Evolutionary conservation across 1,140 invertebrate species (phyloP).

Genomic region (Drosophila elegans): DNA sequence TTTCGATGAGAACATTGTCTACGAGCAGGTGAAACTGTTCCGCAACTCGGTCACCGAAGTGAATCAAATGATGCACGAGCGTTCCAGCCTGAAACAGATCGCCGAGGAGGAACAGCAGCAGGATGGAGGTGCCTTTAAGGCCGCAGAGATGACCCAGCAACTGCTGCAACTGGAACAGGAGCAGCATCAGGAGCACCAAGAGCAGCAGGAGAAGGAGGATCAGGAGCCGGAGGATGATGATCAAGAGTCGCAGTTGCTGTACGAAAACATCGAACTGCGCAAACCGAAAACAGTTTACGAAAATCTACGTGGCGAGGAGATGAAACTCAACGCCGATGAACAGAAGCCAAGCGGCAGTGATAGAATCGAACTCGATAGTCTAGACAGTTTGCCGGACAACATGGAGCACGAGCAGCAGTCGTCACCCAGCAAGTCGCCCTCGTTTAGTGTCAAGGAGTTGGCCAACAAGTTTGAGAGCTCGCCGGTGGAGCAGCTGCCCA

Average conservation of each 20-base stretch:
- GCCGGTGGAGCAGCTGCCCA: slow-evolving; percentile 83
- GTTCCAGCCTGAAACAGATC: slow-evolving; percentile 69
- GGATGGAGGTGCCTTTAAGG: slow-evolving; percentile 69
- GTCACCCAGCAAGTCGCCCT: slow-evolving; percentile 68
- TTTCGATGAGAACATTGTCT: slow-evolving; percentile 86
- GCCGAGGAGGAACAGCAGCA: slow-evolving; percentile 69
- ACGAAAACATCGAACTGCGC: slow-evolving; percentile 84
- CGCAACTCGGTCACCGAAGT: slow-evolving; percentile 90
- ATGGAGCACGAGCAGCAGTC: slow-evolving; percentile 49
- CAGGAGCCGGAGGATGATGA: slow-evolving; percentile 21
- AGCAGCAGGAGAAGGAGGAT: slow-evolving; percentile 14
- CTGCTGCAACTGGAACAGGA: slow-evolving; percentile 63
- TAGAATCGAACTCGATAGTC: slow-evolving; percentile 74
- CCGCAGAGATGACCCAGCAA: slow-evolving; percentile 69
- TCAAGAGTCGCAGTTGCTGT: slow-evolving; percentile 57
- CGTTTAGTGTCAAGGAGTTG: slow-evolving; percentile 86
- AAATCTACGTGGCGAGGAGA: slow-evolving; percentile 85
- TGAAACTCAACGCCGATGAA: slow-evolving; percentile 64
- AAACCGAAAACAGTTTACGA: slow-evolving; percentile 85
- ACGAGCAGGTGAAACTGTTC: slow-evolving; percentile 91
- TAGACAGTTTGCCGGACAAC: slow-evolving; percentile 77
- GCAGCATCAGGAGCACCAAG: slow-evolving; percentile 11
- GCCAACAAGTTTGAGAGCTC: slow-evolving; percentile 87
- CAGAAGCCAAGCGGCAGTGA: slow-evolving; percentile 49
- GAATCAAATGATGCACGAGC: slow-evolving; percentile 86